A percentile compares a stretch with the other conserved stretches of the same genome.
Evolutionary conservation across 2,113 vertebrate species (phyloP).

Genomic region (Microcebus griseorufus): DNA sequence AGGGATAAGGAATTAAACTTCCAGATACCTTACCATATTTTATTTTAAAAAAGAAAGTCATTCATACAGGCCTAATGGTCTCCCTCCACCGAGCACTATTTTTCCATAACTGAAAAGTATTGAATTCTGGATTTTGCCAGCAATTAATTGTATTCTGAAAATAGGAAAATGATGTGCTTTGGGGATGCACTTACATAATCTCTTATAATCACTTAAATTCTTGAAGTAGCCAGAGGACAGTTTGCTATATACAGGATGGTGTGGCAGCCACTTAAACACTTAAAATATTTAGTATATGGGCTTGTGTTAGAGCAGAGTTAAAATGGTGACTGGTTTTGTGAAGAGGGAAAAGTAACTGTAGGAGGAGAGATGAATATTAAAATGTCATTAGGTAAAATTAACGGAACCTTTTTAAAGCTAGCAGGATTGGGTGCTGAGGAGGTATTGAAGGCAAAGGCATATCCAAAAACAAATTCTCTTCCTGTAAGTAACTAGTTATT

Average conservation of each 20-base stretch:
- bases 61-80: background rate
- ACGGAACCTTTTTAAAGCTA: background rate
- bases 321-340: constrained; percentile 10
- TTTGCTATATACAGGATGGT: constrained; percentile 14
- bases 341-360: background rate
- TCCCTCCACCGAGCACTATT: background rate
- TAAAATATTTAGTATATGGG: background rate
- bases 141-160: constrained; percentile 55
- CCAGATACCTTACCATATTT: background rate
- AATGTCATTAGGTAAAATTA: constrained; percentile 27
- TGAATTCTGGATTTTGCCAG: constrained; percentile 55
- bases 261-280: background rate
- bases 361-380: background rate
- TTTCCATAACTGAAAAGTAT: constrained; percentile 42
- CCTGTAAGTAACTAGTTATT: background rate
- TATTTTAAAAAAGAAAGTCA: background rate
- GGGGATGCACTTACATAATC: constrained; percentile 50
- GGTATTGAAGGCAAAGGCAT: background rate
- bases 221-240: background rate
- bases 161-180: constrained; percentile 16
- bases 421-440: background rate
- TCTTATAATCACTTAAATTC: background rate
- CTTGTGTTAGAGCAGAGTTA: constrained; percentile 23
- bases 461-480: background rate
- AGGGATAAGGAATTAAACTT: background rate